Evolutionary conservation across 2,113 vertebrate species (phyloP).

Genomic region (Grus americana): DNA sequence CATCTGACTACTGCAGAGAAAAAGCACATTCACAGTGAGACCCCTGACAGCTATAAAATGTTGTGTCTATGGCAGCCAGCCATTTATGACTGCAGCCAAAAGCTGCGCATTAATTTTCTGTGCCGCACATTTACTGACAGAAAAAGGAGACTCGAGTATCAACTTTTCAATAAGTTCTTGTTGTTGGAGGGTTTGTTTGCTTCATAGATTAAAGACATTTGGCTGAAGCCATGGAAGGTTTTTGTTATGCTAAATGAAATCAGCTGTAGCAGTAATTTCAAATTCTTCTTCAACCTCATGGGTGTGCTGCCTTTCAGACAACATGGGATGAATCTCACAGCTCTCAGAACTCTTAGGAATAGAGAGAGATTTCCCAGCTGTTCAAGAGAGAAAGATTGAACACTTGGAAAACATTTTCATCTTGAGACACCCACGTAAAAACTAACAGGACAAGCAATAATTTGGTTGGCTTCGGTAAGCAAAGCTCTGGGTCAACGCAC

Average conservation of each 20-base stretch:
- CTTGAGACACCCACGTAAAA: not conserved
- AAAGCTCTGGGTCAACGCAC: not conserved
- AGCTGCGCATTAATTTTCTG: slow-evolving; percentile 8
- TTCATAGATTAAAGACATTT: slow-evolving; percentile 58
- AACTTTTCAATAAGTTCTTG: slow-evolving; percentile 32
- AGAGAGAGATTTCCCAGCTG: slow-evolving; percentile 22
- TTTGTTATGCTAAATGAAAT: slow-evolving; percentile 58
- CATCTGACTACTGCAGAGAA: slow-evolving; percentile 41
- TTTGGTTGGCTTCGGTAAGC: not conserved
- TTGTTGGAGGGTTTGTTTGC: slow-evolving; percentile 39
- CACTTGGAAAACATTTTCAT: not conserved
- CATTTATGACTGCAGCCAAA: slow-evolving; percentile 17
- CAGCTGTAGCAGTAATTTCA: slow-evolving; percentile 41
- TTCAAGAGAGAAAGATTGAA: not conserved
- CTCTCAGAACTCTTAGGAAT: not conserved
- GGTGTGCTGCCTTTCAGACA: slow-evolving; percentile 44
- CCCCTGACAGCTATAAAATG: slow-evolving; percentile 1
- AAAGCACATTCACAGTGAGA: slow-evolving; percentile 9
- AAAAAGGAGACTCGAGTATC: not conserved
- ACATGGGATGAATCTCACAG: not conserved
- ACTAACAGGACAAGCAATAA: not conserved
- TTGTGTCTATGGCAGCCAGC: slow-evolving; percentile 34
- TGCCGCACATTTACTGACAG: slow-evolving; percentile 33
- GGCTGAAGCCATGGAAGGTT: slow-evolving; percentile 32
- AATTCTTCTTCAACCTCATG: slow-evolving; percentile 12